Evolutionary conservation across 53 echinoderm and acorn worm genomes (phyloP), one percentile per base, ranked within the genome.

Genomic region (Zoroaster sp.): DNA sequence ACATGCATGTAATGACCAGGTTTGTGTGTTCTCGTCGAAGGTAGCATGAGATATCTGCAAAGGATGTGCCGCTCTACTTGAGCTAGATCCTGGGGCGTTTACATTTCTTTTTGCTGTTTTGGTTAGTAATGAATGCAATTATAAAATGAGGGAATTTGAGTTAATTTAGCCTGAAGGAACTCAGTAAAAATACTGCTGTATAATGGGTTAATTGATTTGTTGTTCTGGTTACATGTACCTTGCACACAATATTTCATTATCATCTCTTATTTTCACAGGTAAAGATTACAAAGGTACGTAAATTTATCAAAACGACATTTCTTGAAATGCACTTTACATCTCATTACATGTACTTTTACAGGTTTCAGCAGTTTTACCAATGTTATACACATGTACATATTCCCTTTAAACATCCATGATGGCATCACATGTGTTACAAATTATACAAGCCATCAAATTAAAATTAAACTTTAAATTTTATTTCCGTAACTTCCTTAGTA

Each of bases 1-100:
- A 66, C 43, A 82, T 82, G 82, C 82, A 82, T 82, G 82, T 82
- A 82, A 82, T 82, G 82, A 82, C 82, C 67, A 66, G 82, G 82
- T 82, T 82, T 80, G 79, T 79, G 79, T 77, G 38, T 80, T 35
- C 44, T 45, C 25, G 40, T 55, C 25, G 80, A 80, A 18, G 31
- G 80, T 40, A 31, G 30, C 28, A 66, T 31, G 31, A 82, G 23
- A 54, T 53, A 37, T 59, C 15, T 18, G 78, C 21, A 42, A 66
- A 80, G 44, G 43, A 35, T 7, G 25, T 10, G 44, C 66, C 30
- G 23, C 40, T 46, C 68, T 67, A 20, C 68, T 68, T 42, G 30
- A 82, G 44, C 4, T 41, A 43, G 9, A 28, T 10, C 82, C 41
- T 17, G 17, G 23, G 82, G 44, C 37, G 39, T 17, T 78, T 79